Evolutionary conservation across 2,888 invertebrate genomes (phyloP), one percentile per base, ranked within the genome.

Genomic region (Pogonocherus hispidulus): DNA sequence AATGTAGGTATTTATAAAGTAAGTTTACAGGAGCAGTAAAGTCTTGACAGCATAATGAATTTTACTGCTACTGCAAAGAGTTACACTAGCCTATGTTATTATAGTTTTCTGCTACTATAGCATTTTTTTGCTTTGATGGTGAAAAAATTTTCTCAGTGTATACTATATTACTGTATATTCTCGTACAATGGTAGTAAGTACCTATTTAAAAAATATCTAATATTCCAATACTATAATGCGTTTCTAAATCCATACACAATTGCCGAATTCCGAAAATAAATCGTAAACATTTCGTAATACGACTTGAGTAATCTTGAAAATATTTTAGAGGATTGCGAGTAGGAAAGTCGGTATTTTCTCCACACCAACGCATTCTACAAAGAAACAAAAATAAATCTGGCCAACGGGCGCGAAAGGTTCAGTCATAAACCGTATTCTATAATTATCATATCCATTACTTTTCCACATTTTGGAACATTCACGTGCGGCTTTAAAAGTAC

Each of bases 401-500:
- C 22, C 44, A 9, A n/a, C n/a, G 16, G 27, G 14, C 22, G 63
- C 52, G 52, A 52, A 63, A 51, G 23, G 20, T 44, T 44, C 14
- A 23, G 14, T 18, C 18, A 41, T 41, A 41, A 51, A 56, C 44
- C 18, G 22, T 11, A n/a, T 19, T 14, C 41, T 49, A 51, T 23
- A 52, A 52, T 52, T 41, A 63, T 63, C 37, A 16, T 18, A 32
- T 41, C 41, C n/a, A n/a, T 41, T 22, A 52, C n/a, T n/a, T 27
- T 62, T 62, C 35, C 52, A 44, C 44, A 41, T 49, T 32, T 63
- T 16, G 16, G 51, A 20, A 51, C 63, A 63, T 49, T 52, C 63
- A 49, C 32, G 52, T 23, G 44, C 20, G 22, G 51, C 47, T 62
- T 35, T 62, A 14, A 14, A 62, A 47, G 49, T 41, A 23, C 63